Evolutionary conservation across 2,888 invertebrate genomes (phyloP), one percentile per base, ranked within the genome.

Genomic region (Homarus gammarus): DNA sequence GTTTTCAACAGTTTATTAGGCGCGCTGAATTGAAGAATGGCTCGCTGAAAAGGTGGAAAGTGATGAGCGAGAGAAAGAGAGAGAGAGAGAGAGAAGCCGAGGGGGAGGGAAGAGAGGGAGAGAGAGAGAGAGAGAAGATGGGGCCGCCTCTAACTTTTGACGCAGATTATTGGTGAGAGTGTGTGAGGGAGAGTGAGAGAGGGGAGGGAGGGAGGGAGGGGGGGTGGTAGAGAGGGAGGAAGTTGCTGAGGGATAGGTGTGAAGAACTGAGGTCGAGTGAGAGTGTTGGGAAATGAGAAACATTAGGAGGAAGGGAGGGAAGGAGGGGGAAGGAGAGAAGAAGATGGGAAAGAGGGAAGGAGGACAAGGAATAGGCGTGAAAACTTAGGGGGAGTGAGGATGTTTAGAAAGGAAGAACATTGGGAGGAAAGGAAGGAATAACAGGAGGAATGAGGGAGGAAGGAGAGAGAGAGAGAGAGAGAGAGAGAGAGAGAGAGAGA

Each of bases 1-100:
- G 90, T 91, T 91, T 91, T 90, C 84, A 84, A 84, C 85, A 85
- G 91, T 91, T 91, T 87, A 87, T 91, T 87, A 87, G 89, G 87
- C 87, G 79, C 81, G 90, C 72, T 78, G 91, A 87, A 84, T 87
- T 91, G 91, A 91, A 91, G 91, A 91, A 91, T 91, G 70, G 84
- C 64, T 68, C 22, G 33, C 64, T 84, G 73, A 90, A 90, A 79
- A 90, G 77, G 40, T 72, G 72, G 83, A 88, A 83, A 88, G 79
- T 84, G 90, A 87, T 90, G 90, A 90, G 90, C 81, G 83, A 79
- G 88, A 18, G 81, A 49, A 56, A 68, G 70, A 70, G n/a, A 8
- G 83, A 36, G 33, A 73, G 68, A 33, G 75, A 61, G 40, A 40
- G 40, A 77, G 83, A 8, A 51, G 75, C 38, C 44, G 68, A 49